These are phyloP conservation scores for Boleophthalmus pectinirostris DNA, from an alignment of 2,113 vertebrate species.

Conservation along the genomic window DNA sequence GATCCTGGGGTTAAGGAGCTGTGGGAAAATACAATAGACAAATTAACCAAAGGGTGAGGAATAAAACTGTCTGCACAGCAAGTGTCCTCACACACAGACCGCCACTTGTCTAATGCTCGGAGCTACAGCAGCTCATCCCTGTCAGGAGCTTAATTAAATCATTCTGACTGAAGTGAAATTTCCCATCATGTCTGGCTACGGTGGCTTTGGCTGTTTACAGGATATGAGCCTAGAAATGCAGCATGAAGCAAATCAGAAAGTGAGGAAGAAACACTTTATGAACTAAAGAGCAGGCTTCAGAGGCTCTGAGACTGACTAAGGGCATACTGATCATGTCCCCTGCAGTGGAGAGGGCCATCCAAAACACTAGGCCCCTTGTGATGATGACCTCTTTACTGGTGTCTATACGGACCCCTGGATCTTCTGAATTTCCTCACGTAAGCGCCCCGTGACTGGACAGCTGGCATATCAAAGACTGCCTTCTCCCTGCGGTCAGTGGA, in stretches of 20 bases:
- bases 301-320: background rate
- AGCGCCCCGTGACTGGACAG: slow-evolving; percentile 61
- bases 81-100: slow-evolving; percentile 34
- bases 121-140: slow-evolving; percentile 25
- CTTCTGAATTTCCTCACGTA: slow-evolving; percentile 44
- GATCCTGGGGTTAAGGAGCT: background rate
- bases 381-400: slow-evolving; percentile 58
- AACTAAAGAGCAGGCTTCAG: slow-evolving; percentile 17
- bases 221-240: slow-evolving; percentile 34
- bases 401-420: slow-evolving; percentile 30
- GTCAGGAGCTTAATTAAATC: slow-evolving; percentile 60
- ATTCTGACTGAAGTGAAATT: slow-evolving; percentile 56
- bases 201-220: slow-evolving; percentile 38
- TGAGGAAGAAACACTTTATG: slow-evolving; percentile 7
- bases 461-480: slow-evolving; percentile 62
- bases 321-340: slow-evolving; percentile 17
- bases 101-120: slow-evolving; percentile 41
- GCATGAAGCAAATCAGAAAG: slow-evolving; percentile 28
- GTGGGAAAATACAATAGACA: background rate
- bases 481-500: slow-evolving; percentile 44
- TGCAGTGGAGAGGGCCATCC: slow-evolving; percentile 20
- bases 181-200: slow-evolving; percentile 51
- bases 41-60: slow-evolving; percentile 2
- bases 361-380: slow-evolving; percentile 61
- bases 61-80: slow-evolving; percentile 29